Evolutionary conservation across 2,888 invertebrate genomes (phyloP).

Genomic region (Noctuana brunneofusca): DNA sequence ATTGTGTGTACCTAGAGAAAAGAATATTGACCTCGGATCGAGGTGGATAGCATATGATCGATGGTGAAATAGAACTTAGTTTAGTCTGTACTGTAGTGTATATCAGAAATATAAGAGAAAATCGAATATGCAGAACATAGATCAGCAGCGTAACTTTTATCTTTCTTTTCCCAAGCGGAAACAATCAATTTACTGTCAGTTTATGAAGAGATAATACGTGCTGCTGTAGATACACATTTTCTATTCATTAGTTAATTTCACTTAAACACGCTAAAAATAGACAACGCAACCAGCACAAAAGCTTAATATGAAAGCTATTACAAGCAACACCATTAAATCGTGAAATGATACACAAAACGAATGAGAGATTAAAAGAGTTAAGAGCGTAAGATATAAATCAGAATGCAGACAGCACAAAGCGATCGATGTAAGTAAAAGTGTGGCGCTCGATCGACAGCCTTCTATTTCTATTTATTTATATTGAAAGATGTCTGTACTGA

Average conservation of each 20-base stretch:
- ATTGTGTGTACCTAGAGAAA: conserved; percentile 59
- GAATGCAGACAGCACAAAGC: conserved; percentile 57
- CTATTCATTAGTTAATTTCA: conserved; percentile 30
- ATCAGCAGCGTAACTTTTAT: conserved; percentile 23
- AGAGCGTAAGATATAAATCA: conserved; percentile 65
- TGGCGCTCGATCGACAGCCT: conserved; percentile 66
- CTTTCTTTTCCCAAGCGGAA: conserved; percentile 33
- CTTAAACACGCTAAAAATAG: conserved; percentile 26
- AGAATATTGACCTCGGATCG: conserved; percentile 73
- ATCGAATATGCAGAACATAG: conserved; percentile 26
- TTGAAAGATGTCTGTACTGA: conserved; percentile 59
- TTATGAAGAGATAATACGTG: conserved; percentile 25
- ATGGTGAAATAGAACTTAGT: conserved; percentile 61
- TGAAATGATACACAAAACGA: conserved; percentile 49
- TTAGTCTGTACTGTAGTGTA: conserved; percentile 15
- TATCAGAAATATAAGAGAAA: conserved; percentile 46
- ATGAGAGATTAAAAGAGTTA: conserved; percentile 48
- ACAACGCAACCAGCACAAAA: conserved; percentile 17
- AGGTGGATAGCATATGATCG: conserved; percentile 74
- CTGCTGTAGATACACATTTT: conserved; percentile 28
- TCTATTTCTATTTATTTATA: conserved; percentile 59
- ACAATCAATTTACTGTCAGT: conserved; percentile 34
- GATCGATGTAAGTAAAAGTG: conserved; percentile 72
- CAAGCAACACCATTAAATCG: conserved; percentile 38
- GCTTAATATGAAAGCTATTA: conserved; percentile 35